These are phyloP conservation scores for Strigamia maritima DNA, from an alignment of 2,888 invertebrate species.

Conservation along the genomic window DNA sequence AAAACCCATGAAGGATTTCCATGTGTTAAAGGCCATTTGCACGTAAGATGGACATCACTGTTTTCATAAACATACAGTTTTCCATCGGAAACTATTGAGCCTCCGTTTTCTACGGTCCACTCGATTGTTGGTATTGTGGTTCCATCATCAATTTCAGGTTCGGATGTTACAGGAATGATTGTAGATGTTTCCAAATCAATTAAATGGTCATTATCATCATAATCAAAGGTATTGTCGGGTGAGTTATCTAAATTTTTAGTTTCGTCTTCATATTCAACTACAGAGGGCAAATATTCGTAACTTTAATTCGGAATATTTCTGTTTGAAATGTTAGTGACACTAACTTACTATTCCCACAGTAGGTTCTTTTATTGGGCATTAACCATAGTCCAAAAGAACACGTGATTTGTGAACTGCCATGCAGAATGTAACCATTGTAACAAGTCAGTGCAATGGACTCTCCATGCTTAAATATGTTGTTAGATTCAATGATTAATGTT, in stretches of 20 bases:
- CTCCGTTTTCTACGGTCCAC: neutral
- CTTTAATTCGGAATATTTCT: neutral
- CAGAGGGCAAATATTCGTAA: neutral
- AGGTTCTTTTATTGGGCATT: neutral
- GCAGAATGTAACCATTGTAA: neutral
- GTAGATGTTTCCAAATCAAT: neutral
- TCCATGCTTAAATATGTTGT: neutral
- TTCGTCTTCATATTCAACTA: neutral
- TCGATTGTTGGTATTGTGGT: neutral
- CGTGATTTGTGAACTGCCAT: neutral
- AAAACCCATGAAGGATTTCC: neutral
- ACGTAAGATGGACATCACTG: neutral
- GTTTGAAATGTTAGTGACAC: neutral
- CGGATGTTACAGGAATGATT: neutral
- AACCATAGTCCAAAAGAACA: neutral
- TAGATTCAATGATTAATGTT: neutral
- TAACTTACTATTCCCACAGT: conserved; percentile 5
- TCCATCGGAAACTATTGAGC: neutral
- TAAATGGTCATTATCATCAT: neutral
- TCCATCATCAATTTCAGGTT: neutral
- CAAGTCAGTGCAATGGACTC: conserved; percentile 10
- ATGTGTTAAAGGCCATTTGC: neutral
- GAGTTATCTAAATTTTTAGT: neutral
- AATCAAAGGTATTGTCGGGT: neutral
- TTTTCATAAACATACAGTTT: neutral